phyloP scores from a whole-genome alignment of 2,797 vertebrate genomes.

The Pangasius larnaudii region DNA sequence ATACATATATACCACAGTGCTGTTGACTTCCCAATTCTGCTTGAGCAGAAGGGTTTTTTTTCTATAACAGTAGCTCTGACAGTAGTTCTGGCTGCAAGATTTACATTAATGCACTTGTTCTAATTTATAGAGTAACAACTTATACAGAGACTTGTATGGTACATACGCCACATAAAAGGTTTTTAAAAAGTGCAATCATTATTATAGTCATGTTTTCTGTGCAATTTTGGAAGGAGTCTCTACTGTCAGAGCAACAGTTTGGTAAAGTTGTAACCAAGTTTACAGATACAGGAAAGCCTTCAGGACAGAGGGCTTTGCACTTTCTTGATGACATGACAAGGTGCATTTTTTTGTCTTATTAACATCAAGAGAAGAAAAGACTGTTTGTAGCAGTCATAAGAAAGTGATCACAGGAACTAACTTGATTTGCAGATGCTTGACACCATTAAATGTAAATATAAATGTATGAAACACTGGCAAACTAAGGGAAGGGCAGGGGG shows the following conservation, averaged over 20 bases:
- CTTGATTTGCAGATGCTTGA: background rate
- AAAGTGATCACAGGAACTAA: background rate
- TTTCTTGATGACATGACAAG: background rate
- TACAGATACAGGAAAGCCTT: background rate
- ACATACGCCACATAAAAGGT: background rate
- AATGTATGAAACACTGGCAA: background rate
- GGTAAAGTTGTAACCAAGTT: background rate
- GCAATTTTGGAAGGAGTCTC: background rate
- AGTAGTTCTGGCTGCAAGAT: background rate
- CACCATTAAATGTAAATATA: background rate
- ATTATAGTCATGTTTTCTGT: background rate
- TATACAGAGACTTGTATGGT: background rate
- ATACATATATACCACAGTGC: background rate
- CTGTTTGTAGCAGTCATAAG: background rate
- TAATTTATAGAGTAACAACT: background rate
- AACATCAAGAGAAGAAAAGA: background rate
- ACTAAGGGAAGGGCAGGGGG: background rate
- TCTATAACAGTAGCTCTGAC: background rate
- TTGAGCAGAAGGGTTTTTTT: background rate
- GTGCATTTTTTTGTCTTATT: background rate
- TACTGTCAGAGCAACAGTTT: background rate
- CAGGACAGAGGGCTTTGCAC: background rate
- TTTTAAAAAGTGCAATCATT: background rate
- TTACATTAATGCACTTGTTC: background rate
- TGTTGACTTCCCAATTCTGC: background rate